Percentiles rank a stretch among this genome's conserved stretches.
phyloP scores from a whole-genome alignment of 2,888 invertebrate genomes.

The Dynastes maya region DNA sequence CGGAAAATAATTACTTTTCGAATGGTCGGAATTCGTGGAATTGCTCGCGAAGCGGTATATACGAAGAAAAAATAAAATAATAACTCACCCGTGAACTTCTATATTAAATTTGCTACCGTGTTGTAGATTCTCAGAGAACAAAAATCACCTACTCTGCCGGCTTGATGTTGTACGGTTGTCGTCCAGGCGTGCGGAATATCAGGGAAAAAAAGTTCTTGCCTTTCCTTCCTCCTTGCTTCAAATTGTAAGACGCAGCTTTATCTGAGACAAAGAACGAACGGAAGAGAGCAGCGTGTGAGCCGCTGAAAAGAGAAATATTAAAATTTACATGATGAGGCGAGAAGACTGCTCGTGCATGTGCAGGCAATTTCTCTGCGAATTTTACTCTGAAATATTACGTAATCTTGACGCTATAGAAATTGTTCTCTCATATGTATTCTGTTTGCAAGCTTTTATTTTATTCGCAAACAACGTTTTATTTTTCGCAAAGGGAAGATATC shows the following conservation, averaged over 20 bases:
- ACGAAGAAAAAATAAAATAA: constrained; percentile 30
- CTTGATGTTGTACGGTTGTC: not conserved
- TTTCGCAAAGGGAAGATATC: too few species aligned
- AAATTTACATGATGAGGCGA: constrained; percentile 7
- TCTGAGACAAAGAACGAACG: not conserved
- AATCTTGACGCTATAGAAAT: not conserved
- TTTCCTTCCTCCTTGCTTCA: constrained; percentile 1
- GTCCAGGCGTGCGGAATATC: constrained; percentile 23
- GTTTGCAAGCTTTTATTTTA: too few species aligned
- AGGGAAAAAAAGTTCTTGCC: constrained; percentile 12
- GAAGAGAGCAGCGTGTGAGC: not conserved
- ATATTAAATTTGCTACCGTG: constrained; percentile 38
- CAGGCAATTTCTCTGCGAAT: constrained; percentile 2
- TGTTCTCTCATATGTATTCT: too few species aligned
- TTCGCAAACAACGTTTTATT: too few species aligned
- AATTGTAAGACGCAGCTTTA: not conserved
- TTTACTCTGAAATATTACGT: constrained; percentile 10
- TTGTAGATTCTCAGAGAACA: constrained; percentile 17
- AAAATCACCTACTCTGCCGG: constrained; percentile 15
- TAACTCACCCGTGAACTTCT: constrained; percentile 38
- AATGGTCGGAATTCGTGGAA: constrained; percentile 16
- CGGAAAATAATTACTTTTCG: constrained; percentile 39
- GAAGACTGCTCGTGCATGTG: not conserved
- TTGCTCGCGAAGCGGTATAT: not conserved
- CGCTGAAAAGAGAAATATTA: constrained; percentile 17